Percentiles rank a stretch among this genome's conserved stretches.
Evolutionary conservation across 2,888 invertebrate genomes (phyloP).

Genomic region (Acanthococcus lagerstroemiae): DNA sequence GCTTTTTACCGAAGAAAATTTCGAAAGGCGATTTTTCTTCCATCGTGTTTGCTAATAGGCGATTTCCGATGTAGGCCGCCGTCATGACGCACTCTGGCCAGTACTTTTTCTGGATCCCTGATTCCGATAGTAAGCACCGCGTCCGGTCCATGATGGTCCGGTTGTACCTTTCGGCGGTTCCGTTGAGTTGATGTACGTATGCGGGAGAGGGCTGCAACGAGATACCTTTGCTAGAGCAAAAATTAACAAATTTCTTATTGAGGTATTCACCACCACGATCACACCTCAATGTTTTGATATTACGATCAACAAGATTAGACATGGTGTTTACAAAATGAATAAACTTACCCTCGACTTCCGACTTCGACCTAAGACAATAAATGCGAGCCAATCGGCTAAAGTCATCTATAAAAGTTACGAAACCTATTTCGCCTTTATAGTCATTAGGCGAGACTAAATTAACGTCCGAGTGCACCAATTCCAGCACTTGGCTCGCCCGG

Average conservation of each 20-base stretch:
- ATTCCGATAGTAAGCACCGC: constrained; percentile 35
- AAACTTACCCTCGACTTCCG: constrained; percentile 32
- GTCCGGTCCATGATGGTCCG: constrained; percentile 34
- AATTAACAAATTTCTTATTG: constrained; percentile 31
- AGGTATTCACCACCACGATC: constrained; percentile 32
- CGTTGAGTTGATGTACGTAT: constrained; percentile 34
- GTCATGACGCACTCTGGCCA: constrained; percentile 35
- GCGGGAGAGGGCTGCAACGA: constrained; percentile 29
- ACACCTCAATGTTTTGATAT: constrained; percentile 29
- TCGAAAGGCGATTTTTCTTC: constrained; percentile 35
- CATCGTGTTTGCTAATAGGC: constrained; percentile 32
- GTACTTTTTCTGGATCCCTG: constrained; percentile 33
- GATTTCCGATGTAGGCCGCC: constrained; percentile 34
- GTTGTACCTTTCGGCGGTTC: constrained; percentile 34
- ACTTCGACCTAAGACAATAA: constrained; percentile 31
- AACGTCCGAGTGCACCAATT: neutral
- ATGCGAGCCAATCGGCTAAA: neutral
- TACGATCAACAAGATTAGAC: constrained; percentile 26
- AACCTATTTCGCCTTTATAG: neutral
- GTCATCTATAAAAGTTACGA: constrained; percentile 34
- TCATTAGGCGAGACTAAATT: neutral
- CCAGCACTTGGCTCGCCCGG: neutral
- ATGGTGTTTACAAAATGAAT: constrained; percentile 31
- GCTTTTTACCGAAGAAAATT: constrained; percentile 33
- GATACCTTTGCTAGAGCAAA: constrained; percentile 25